Evolutionary conservation across 2,797 vertebrate genomes (phyloP).

Genomic region (Oryzias sinensis): DNA sequence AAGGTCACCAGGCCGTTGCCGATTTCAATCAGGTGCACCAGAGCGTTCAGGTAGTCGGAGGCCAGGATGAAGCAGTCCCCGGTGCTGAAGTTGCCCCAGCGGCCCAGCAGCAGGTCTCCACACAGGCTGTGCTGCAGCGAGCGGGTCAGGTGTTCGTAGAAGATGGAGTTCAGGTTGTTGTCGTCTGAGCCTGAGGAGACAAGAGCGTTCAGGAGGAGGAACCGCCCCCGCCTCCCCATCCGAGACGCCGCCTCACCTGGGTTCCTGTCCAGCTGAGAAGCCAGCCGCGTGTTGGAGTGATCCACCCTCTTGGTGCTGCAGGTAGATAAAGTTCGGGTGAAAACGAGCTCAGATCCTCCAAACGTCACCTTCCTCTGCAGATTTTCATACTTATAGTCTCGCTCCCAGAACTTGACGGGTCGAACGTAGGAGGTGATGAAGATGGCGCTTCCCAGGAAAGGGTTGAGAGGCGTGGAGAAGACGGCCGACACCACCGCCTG

Average conservation of each 20-base stretch:
- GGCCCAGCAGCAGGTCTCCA: conserved; percentile 92
- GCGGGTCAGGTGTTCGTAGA: conserved; percentile 96
- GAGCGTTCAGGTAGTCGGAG: conserved; percentile 97
- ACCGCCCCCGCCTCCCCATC: neutral
- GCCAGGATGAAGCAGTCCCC: conserved; percentile 98
- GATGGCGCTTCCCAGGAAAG: conserved; percentile 97
- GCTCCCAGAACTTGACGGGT: conserved; percentile 98
- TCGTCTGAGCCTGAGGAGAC: conserved; percentile 87
- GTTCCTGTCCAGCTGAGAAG: conserved; percentile 97
- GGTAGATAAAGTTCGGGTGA: neutral
- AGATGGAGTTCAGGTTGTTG: conserved; percentile 98
- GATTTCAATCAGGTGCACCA: conserved; percentile 96
- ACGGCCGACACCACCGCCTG: conserved; percentile 90
- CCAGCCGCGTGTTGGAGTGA: conserved; percentile 96
- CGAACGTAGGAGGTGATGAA: conserved; percentile 98
- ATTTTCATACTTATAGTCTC: conserved; percentile 92
- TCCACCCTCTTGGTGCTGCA: conserved; percentile 93
- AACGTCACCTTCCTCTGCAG: too few relatives aligned
- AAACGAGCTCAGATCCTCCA: neutral
- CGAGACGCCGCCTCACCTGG: conserved; percentile 80
- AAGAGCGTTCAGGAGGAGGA: neutral
- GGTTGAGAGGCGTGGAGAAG: conserved; percentile 95
- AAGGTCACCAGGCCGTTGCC: conserved; percentile 97
- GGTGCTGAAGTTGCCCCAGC: conserved; percentile 95
- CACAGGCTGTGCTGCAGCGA: conserved; percentile 96